These are phyloP conservation scores for Microcebus lehilahytsara DNA, from an alignment of 2,113 vertebrate species.

Conservation along the genomic window DNA sequence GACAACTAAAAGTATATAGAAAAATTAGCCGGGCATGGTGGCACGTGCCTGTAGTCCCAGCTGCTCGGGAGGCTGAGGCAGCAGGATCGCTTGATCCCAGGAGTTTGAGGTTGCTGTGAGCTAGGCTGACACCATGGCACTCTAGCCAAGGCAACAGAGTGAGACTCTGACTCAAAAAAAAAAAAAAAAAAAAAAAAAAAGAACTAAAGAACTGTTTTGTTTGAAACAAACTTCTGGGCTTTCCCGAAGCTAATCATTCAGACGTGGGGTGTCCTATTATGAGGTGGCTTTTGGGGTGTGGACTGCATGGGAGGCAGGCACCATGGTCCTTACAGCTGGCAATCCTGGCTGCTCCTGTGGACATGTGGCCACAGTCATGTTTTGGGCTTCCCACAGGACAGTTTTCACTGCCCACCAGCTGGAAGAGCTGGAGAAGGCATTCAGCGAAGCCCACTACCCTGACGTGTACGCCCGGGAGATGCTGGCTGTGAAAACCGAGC, in stretches of 20 bases:
- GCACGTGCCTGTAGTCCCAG: too few relatives aligned
- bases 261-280: background rate
- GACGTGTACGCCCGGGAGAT: conserved; percentile 97
- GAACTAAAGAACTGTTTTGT: background rate
- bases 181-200: too few relatives aligned
- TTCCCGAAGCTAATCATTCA: background rate
- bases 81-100: too few relatives aligned
- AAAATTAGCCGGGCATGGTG: too few relatives aligned
- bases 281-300: background rate
- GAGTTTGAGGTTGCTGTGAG: too few relatives aligned
- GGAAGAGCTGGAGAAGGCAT: conserved; percentile 97
- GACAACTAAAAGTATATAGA: too few relatives aligned
- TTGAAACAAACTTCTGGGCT: background rate
- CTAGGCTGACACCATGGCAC: too few relatives aligned
- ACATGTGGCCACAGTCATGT: fast-evolving
- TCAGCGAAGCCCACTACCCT: conserved; percentile 96
- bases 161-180: too few relatives aligned
- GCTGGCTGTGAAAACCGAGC: conserved; percentile 95
- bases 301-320: background rate
- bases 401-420: conserved; percentile 97
- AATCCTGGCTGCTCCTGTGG: background rate
- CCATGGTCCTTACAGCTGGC: background rate
- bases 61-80: too few relatives aligned
- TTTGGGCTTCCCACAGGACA: conserved; percentile 84
- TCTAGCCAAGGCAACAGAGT: too few relatives aligned